Evolutionary conservation across 2,113 vertebrate species (phyloP), one percentile per base, ranked within the genome.

Genomic region (Mesembrinibis cayennensis): DNA sequence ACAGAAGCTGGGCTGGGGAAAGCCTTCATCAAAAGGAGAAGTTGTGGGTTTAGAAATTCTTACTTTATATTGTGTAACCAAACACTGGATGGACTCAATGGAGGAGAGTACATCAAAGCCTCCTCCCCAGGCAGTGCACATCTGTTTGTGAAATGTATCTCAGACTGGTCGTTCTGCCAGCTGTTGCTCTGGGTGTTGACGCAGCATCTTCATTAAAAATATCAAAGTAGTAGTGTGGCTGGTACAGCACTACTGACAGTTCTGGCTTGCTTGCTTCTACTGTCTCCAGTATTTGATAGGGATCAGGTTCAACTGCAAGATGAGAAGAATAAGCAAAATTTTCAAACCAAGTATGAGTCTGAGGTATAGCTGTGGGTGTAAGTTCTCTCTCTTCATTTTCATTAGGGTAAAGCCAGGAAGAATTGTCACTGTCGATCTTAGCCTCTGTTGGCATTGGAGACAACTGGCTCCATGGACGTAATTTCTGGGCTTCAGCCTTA

Each of bases 251-350:
- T 45, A 56, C 84, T n/a, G 72, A 23, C 26, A 45, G 67, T 36
- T 56, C 40, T 77, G 58, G 56, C 20, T 23, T 62, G 32, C 40
- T 56, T 26, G 11, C 11, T n/a, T 82, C 38, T 25, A 40, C 11
- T 21, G 16, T 69, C 55, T 80, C 56, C 0, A 10, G 16, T 21
- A 53, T 66, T 47, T 80, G 85, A 56, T 30, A 95, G 25, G 52
- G 67, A 32, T 32, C 38, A 44, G 81, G 44, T 26, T 86, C 73
- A 71, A 52, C 56, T 52, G 80, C 73, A 70, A 58, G 29, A 42
- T 94, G 77, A 55, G 92, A 91, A 63, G 87, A 94, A 59, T 98
- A 98, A 77, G 96, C 97, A 29, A 97, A 79, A 82, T 98, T 98
- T 95, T 98, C 97, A 74, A 98, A 98, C 59, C 95, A 98, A 61